phyloP scores from a whole-genome alignment of 2,113 vertebrate genomes.

The Pardalotus punctatus region DNA sequence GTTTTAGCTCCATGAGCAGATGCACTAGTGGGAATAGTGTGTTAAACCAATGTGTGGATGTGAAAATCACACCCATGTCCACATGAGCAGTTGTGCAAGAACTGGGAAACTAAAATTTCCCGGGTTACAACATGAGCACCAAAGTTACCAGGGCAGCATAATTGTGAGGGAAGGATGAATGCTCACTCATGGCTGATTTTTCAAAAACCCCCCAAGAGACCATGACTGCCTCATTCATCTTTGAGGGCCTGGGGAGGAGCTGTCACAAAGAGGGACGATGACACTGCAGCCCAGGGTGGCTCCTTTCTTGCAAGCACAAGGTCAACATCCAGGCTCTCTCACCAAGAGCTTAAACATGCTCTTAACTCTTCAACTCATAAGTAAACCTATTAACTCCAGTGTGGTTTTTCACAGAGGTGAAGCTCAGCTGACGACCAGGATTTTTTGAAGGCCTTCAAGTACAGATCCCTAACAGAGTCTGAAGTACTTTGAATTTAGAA shows the following conservation, averaged over 20 bases:
- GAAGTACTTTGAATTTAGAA: neutral
- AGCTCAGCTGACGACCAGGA: neutral
- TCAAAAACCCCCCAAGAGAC: neutral
- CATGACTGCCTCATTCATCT: neutral
- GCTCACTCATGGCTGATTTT: neutral
- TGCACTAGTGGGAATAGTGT: neutral
- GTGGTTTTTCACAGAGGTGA: neutral
- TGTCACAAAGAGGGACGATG: neutral
- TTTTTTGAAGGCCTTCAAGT: neutral
- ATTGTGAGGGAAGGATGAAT: neutral
- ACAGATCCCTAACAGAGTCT: neutral
- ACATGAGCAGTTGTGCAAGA: neutral
- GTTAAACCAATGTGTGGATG: neutral
- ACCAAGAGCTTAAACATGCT: neutral
- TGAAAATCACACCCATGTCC: neutral
- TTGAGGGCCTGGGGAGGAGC: neutral
- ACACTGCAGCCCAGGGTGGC: neutral
- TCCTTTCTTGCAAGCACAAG: neutral
- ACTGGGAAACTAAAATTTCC: neutral
- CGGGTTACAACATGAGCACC: neutral
- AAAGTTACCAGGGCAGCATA: neutral
- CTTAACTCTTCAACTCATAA: neutral
- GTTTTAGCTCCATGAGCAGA: neutral
- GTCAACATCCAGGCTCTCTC: neutral
- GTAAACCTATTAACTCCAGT: neutral